Percentiles rank a stretch among this genome's conserved stretches.
These are phyloP conservation scores for Aspidiotus rigidus DNA, from an alignment of 2,888 invertebrate genomes.

Conservation along the genomic window DNA sequence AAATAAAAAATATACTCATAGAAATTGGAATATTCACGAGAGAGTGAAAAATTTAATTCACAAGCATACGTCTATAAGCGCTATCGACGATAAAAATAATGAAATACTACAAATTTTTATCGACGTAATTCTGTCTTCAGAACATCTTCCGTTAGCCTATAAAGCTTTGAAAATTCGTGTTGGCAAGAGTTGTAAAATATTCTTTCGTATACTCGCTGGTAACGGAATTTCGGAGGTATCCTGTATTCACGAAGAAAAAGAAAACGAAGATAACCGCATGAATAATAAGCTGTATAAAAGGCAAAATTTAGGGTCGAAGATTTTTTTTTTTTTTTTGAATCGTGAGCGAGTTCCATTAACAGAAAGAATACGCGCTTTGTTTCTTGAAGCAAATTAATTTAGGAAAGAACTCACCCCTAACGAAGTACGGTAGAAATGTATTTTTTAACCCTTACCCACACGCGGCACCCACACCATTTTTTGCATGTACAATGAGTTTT, in stretches of 20 bases:
- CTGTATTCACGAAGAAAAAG: constrained; percentile 34
- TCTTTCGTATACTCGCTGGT: constrained; percentile 3
- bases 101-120: too few relatives aligned
- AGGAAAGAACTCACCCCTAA: constrained; percentile 30
- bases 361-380: constrained; percentile 33
- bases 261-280: constrained; percentile 37
- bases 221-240: constrained; percentile 24
- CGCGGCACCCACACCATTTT: constrained; percentile 23
- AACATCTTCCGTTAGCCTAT: too few relatives aligned
- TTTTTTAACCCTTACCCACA: constrained; percentile 31
- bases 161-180: too few relatives aligned
- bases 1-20: too few relatives aligned
- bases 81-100: too few relatives aligned
- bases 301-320: constrained; percentile 33
- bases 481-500: constrained; percentile 32
- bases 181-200: too few relatives aligned
- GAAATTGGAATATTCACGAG: too few relatives aligned
- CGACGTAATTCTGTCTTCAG: too few relatives aligned
- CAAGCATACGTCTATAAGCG: too few relatives aligned
- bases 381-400: constrained; percentile 34
- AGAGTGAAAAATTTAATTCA: too few relatives aligned
- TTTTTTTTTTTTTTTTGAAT: constrained; percentile 32
- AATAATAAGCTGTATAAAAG: constrained; percentile 35
- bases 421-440: constrained; percentile 26
- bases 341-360: constrained; percentile 30